Evolutionary conservation across 2,888 invertebrate genomes (phyloP), one percentile per base, ranked within the genome.

Genomic region (Rhimphoctona megacephalus): DNA sequence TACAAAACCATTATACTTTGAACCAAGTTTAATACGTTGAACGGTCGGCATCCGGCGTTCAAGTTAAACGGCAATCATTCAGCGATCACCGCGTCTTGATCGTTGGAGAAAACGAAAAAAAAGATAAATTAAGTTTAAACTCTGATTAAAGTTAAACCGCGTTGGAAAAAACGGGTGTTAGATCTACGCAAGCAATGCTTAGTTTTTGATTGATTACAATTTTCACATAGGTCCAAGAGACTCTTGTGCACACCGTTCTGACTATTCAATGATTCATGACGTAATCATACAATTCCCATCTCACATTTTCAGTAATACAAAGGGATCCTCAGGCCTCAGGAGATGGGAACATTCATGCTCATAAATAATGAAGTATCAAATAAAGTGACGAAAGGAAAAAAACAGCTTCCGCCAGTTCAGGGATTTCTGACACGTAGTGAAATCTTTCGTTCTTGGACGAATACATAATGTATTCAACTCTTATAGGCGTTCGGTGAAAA

Each of bases 371-470:
- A 30, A 61, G 17, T 61, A 61, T 61, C 61, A 61, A 61, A 61
- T 30, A 66, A 39, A 66, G 39, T 66, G n/a, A 66, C n/a, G 66
- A 39, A 14, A 36, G 33, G 33, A 54, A 54, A 72, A n/a, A 73
- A 73, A 73, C 30, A 33, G 30, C 33, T 33, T 73, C 73, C 30
- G 36, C 9, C 39, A 9, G n/a, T 73, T 54, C 36, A 73, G 30
- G 36, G 52, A 7, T 54, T 54, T 66, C 73, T 54, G 52, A 11
- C 52, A 11, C 30, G 39, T n/a, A 78, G 70, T 52, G 46, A 52
- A 78, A 83, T 77, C 22, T 78, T 64, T 30, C 30, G 22, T 83
- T 83, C 70, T n/a, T 43, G n/a, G 61, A 64, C 33, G 54, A 66
- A 43, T 54, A 54, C 66, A 52, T n/a, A 64, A 66, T 57, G 61